These are phyloP conservation scores for Pomacea maculata DNA, from an alignment of 1,140 invertebrate species.

Conservation along the genomic window DNA sequence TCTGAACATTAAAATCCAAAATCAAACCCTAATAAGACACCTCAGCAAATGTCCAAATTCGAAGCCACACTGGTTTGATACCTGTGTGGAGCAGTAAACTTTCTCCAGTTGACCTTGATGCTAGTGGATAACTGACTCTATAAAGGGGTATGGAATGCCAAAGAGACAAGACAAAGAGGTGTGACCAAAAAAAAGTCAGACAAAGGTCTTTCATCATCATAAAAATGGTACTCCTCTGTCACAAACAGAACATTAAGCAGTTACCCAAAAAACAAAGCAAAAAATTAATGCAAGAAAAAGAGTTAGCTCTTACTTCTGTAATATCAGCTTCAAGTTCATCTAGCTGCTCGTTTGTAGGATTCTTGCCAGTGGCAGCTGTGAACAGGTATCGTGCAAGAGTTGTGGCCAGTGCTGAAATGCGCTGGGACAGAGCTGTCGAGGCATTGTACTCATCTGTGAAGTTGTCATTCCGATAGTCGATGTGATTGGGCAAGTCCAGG, in stretches of 20 bases:
- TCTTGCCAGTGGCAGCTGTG: constrained; percentile 38
- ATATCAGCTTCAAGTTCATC: constrained; percentile 28
- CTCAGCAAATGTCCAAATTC: neutral
- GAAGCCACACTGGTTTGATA: no score
- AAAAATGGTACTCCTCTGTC: no score
- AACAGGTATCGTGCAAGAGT: constrained; percentile 52
- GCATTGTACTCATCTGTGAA: constrained; percentile 37
- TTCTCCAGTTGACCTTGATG: no score
- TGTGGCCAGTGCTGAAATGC: constrained; percentile 46
- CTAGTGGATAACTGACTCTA: no score
- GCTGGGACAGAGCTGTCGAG: constrained; percentile 36
- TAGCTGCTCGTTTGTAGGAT: constrained; percentile 23
- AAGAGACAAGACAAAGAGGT: no score
- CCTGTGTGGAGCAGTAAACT: no score
- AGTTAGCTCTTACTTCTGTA: constrained; percentile 30
- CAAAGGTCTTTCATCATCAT: no score
- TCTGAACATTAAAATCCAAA: neutral
- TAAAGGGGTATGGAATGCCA: no score
- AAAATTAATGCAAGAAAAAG: neutral
- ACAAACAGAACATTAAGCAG: neutral
- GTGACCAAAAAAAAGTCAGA: no score
- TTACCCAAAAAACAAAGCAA: neutral
- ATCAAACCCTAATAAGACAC: neutral
- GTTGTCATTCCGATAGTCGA: constrained; percentile 29
- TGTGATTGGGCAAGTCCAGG: constrained; percentile 70